A percentile compares a stretch with the other conserved stretches of the same genome.
These are phyloP conservation scores for Piliocolobus tephrosceles DNA, from an alignment of 2,113 vertebrate species.

Conservation along the genomic window DNA sequence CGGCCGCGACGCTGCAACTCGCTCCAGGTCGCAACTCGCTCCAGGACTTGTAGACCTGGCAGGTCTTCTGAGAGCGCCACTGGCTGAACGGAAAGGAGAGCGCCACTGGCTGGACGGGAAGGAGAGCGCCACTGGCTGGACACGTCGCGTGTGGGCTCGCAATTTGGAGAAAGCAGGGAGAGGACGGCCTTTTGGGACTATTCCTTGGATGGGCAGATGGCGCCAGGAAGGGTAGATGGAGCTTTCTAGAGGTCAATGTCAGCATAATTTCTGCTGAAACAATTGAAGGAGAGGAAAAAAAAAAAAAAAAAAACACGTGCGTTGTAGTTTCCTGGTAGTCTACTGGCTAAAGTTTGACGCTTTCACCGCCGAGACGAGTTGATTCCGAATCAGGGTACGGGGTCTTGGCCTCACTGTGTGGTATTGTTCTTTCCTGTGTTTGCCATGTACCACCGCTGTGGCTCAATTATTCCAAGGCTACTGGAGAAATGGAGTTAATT, in stretches of 20 bases:
- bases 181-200: rapidly evolving
- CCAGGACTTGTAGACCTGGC: rapidly evolving
- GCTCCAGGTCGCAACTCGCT: too few relatives aligned
- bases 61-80: background rate
- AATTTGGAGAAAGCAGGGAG: background rate
- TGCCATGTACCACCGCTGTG: rapidly evolving
- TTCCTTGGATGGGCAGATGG: background rate
- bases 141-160: too few relatives aligned
- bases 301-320: background rate
- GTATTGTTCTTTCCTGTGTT: rapidly evolving
- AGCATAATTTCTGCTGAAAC: too few relatives aligned
- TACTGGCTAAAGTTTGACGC: background rate
- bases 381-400: background rate
- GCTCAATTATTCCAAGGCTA: background rate
- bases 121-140: background rate
- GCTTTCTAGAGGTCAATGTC: background rate
- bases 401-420: rapidly evolving
- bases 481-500: background rate
- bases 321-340: background rate
- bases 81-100: background rate
- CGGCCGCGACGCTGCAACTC: too few relatives aligned
- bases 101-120: background rate
- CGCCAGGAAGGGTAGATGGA: rapidly evolving
- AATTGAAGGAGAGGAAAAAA: too few relatives aligned
- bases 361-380: rapidly evolving